Percentiles rank a stretch among this genome's conserved stretches.
phyloP scores from a whole-genome alignment of 2,113 vertebrate genomes.

The Acanthochromis polyacanthus region DNA sequence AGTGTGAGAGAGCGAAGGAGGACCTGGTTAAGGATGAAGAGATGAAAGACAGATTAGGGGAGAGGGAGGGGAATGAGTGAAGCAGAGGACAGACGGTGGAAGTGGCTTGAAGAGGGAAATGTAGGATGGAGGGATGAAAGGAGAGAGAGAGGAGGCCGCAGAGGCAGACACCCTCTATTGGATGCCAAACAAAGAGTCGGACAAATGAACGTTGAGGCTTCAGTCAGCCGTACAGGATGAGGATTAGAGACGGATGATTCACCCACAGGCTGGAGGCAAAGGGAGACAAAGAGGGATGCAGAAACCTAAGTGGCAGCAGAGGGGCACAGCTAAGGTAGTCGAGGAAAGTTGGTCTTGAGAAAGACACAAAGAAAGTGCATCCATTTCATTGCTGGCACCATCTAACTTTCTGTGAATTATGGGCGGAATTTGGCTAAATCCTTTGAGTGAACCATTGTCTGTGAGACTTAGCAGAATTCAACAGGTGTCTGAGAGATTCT shows the following conservation, averaged over 20 bases:
- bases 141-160: conserved; percentile 1
- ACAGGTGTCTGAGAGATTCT: not conserved
- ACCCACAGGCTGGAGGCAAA: conserved; percentile 40
- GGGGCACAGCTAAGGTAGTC: not conserved
- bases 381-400: not conserved
- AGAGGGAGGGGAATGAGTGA: conserved; percentile 7
- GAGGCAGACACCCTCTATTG: conserved; percentile 40
- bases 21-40: conserved; percentile 35
- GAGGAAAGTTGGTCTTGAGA: not conserved
- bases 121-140: conserved; percentile 14
- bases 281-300: conserved; percentile 5
- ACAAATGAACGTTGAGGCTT: conserved; percentile 61
- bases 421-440: not conserved
- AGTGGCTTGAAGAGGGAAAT: conserved; percentile 31
- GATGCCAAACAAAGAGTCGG: conserved; percentile 45
- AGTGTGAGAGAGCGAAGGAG: conserved; percentile 40
- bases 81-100: conserved; percentile 29
- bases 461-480: not conserved
- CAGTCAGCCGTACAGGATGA: conserved; percentile 53
- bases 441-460: not conserved
- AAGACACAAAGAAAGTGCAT: not conserved
- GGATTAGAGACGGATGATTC: conserved; percentile 65
- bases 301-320: not conserved
- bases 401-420: not conserved
- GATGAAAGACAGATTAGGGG: conserved; percentile 53